Conservation (phyloP, 2,888 invertebrate species). For the Dynastes hyllus region DNA sequence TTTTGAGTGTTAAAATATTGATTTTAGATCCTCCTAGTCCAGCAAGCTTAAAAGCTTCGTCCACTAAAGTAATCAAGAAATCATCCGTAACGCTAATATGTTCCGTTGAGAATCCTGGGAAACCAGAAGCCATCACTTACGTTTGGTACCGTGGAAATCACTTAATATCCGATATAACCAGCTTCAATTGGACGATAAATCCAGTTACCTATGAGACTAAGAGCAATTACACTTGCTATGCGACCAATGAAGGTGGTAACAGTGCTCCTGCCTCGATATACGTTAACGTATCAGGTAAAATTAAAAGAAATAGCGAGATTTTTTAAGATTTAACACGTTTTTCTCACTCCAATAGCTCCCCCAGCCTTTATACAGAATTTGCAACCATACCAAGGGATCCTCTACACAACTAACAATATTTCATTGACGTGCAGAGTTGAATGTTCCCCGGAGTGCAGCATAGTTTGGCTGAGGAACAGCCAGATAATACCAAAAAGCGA, state of each 20-base stretch:
- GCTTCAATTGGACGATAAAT: slow-evolving; percentile 85
- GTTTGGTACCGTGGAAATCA: slow-evolving; percentile 88
- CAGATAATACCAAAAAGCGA: slow-evolving; percentile 76
- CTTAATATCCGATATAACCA: slow-evolving; percentile 82
- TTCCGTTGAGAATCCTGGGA: slow-evolving; percentile 86
- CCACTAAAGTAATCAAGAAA: slow-evolving; percentile 86
- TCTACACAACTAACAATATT: slow-evolving; percentile 81
- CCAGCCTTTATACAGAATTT: slow-evolving; percentile 91
- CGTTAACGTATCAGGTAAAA: slow-evolving; percentile 80
- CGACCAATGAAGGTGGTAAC: slow-evolving; percentile 89
- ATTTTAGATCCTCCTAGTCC: slow-evolving; percentile 88
- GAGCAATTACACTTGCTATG: slow-evolving; percentile 92
- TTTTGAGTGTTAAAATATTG: slow-evolving; percentile 7
- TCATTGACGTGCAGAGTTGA: slow-evolving; percentile 90
- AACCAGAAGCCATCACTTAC: slow-evolving; percentile 84
- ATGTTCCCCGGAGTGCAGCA: slow-evolving; percentile 89
- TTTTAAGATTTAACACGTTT: slow-evolving; percentile 58
- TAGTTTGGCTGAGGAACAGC: slow-evolving; percentile 89
- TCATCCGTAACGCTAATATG: slow-evolving; percentile 89
- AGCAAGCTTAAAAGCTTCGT: slow-evolving; percentile 84
- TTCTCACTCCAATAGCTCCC: slow-evolving; percentile 76
- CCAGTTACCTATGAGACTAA: slow-evolving; percentile 90
- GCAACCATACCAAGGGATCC: slow-evolving; percentile 86
- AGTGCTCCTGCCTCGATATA: slow-evolving; percentile 80
- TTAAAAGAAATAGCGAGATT: not conserved